Conservation (phyloP, 2,797 vertebrate species). For the Acanthiza pusilla region DNA sequence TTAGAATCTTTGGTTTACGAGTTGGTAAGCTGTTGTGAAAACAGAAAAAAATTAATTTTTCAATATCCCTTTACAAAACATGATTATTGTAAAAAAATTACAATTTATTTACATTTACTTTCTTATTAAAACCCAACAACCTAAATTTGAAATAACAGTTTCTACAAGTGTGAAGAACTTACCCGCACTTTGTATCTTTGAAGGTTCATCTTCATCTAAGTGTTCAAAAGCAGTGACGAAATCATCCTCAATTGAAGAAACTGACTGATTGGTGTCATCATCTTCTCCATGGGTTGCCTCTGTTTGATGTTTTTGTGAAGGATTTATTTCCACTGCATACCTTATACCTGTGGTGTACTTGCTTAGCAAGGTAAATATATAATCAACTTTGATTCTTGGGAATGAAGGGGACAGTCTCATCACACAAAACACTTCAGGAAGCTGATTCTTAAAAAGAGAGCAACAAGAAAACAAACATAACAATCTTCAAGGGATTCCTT, state of each 20-base stretch:
- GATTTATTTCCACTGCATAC: slow-evolving; percentile 83
- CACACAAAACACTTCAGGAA: slow-evolving; percentile 87
- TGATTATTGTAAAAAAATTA: not conserved
- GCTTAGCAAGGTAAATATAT: slow-evolving; percentile 84
- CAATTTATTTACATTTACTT: not conserved
- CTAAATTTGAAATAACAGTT: not conserved
- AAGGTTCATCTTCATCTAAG: slow-evolving; percentile 89
- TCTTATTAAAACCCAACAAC: not conserved
- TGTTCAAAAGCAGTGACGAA: slow-evolving; percentile 98
- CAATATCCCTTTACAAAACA: not conserved
- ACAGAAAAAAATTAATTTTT: not conserved
- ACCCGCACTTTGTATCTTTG: slow-evolving; percentile 63
- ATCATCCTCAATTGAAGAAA: slow-evolving; percentile 98
- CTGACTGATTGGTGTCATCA: slow-evolving; percentile 95
- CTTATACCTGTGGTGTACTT: slow-evolving; percentile 87
- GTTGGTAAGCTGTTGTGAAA: not conserved
- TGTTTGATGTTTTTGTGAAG: slow-evolving; percentile 69
- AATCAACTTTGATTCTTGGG: slow-evolving; percentile 76
- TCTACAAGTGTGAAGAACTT: not conserved
- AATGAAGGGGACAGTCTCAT: slow-evolving; percentile 81
- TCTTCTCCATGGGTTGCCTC: slow-evolving; percentile 83
- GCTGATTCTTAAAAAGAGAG: slow-evolving; percentile 63
- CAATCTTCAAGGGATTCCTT: not conserved
- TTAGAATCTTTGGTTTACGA: not conserved
- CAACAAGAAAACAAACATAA: not conserved